Percentiles rank a stretch among this genome's conserved stretches.
Conservation (phyloP, 2,888 invertebrate genomes). For the Empis stercorea region DNA sequence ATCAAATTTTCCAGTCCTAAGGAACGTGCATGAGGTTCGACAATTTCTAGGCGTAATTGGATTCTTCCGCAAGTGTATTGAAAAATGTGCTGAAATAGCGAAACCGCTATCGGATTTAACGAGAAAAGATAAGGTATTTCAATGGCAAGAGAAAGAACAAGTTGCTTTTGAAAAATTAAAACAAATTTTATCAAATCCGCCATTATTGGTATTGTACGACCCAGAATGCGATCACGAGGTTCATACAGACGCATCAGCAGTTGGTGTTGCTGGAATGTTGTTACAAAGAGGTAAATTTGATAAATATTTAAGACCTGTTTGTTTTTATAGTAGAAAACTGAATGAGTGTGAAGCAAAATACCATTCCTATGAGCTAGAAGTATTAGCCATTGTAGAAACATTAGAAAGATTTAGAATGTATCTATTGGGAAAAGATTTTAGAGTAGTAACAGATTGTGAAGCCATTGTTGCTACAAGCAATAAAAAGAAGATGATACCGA, state of each 20-base stretch:
- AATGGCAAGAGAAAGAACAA: not conserved
- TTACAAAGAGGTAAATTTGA: not conserved
- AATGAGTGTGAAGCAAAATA: conserved; percentile 16
- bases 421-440: conserved; percentile 17
- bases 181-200: not conserved
- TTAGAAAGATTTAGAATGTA: conserved; percentile 25
- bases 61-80: not conserved
- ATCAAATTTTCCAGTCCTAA: not conserved
- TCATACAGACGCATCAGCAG: not conserved
- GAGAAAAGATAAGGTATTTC: not conserved
- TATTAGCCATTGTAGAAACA: conserved; percentile 23
- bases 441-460: conserved; percentile 10
- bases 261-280: not conserved
- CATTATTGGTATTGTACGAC: not conserved
- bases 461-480: conserved; percentile 4
- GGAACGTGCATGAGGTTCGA: too few relatives aligned
- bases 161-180: not conserved
- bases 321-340: not conserved
- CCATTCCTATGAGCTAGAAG: conserved; percentile 24
- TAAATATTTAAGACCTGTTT: not conserved
- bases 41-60: not conserved
- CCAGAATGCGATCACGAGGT: not conserved
- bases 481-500: conserved; percentile 37
- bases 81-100: not conserved
- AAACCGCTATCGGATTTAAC: not conserved